Evolutionary conservation across 2,797 vertebrate species (phyloP).

Genomic region (Phrynocephalus vlangalii): DNA sequence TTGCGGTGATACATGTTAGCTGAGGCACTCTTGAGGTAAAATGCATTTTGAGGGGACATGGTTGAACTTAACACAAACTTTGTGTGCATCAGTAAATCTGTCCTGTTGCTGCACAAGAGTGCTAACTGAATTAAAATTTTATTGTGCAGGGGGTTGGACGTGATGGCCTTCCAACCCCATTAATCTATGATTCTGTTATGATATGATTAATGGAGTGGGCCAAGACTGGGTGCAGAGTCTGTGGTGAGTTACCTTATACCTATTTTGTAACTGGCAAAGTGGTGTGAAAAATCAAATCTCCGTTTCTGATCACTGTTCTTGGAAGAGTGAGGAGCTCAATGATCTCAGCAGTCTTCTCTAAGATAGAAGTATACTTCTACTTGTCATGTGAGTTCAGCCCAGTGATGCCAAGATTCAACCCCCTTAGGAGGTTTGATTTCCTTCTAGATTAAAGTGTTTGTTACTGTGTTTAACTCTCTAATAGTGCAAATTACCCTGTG

Average conservation of each 20-base stretch:
- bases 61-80: not conserved
- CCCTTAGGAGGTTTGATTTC: not conserved
- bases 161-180: too few relatives aligned
- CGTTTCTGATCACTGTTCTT: not conserved
- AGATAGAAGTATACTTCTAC: not conserved
- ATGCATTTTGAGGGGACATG: not conserved
- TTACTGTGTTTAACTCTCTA: not conserved
- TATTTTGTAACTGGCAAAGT: too few relatives aligned
- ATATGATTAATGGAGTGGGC: not conserved
- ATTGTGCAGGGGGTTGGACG: too few relatives aligned
- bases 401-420: not conserved
- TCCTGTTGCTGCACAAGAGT: not conserved
- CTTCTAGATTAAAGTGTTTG: not conserved
- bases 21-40: not conserved
- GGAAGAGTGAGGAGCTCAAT: not conserved
- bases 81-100: not conserved
- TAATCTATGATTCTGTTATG: not conserved
- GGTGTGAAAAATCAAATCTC: not conserved
- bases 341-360: too few relatives aligned
- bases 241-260: not conserved
- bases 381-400: not conserved
- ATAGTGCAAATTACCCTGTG: not conserved
- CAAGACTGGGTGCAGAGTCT: not conserved
- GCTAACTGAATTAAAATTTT: too few relatives aligned
- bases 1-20: not conserved